These are phyloP conservation scores for Coremacera marginata DNA, from an alignment of 2,888 invertebrate genomes.

Conservation along the genomic window DNA sequence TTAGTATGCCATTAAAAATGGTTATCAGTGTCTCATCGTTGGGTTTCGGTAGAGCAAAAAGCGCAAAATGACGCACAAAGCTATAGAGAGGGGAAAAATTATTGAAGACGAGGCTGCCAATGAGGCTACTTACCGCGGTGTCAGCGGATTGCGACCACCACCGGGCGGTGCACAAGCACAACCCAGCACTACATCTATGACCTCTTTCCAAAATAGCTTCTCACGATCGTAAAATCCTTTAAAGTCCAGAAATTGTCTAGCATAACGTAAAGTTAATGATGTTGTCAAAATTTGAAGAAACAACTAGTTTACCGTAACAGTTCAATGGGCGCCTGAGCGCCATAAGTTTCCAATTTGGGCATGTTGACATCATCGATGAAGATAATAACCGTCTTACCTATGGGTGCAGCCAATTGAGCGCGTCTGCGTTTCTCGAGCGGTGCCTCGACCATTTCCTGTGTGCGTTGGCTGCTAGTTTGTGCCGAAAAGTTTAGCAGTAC, in stretches of 20 bases:
- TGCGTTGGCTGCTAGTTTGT: constrained; percentile 87
- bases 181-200: constrained; percentile 86
- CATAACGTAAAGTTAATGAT: neutral
- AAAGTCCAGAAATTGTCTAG: constrained; percentile 67
- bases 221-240: constrained; percentile 89
- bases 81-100: constrained; percentile 63
- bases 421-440: constrained; percentile 87
- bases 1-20: constrained; percentile 66
- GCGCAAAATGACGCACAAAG: constrained; percentile 89
- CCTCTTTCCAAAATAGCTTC: constrained; percentile 89
- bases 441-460: constrained; percentile 85
- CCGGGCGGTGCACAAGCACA: constrained; percentile 94
- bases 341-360: constrained; percentile 88
- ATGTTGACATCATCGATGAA: constrained; percentile 95
- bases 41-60: constrained; percentile 86
- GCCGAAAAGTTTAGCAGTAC: constrained; percentile 90
- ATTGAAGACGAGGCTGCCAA: neutral
- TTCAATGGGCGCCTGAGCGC: constrained; percentile 93
- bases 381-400: constrained; percentile 84
- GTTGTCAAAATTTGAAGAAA: neutral
- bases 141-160: constrained; percentile 88
- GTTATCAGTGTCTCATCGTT: constrained; percentile 68
- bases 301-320: constrained; percentile 75
- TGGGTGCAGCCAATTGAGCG: constrained; percentile 83
- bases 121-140: constrained; percentile 70